Percentiles rank a stretch among this genome's conserved stretches.
Evolutionary conservation across 2,888 invertebrate genomes (phyloP).

Genomic region (Pachydiplax longipennis): DNA sequence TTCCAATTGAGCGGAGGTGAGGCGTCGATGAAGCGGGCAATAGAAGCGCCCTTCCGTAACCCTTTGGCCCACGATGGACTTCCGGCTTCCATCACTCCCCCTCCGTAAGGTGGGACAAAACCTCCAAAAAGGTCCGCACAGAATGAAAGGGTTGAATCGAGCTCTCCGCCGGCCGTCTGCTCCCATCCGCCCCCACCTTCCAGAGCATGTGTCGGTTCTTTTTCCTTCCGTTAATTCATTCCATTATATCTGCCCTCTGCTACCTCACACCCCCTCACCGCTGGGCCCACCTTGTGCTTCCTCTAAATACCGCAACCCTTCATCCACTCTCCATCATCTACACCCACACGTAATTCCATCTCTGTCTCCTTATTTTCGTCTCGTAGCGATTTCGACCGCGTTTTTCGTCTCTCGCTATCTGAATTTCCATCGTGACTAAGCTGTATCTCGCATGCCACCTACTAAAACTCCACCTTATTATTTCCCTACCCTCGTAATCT

Average conservation of each 20-base stretch:
- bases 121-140: conserved; percentile 29
- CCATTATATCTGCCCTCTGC: conserved; percentile 22
- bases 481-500: neutral
- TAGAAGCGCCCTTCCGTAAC: neutral
- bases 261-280: neutral
- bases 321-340: neutral
- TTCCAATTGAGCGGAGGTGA: too few relatives aligned
- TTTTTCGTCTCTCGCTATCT: neutral
- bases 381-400: neutral
- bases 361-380: neutral
- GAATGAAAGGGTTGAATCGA: conserved; percentile 47
- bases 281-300: neutral
- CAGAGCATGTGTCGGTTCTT: conserved; percentile 46
- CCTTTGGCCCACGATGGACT: conserved; percentile 11
- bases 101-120: neutral
- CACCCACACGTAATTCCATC: neutral
- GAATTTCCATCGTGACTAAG: conserved; percentile 12
- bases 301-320: neutral
- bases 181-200: conserved; percentile 42
- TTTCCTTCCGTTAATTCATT: conserved; percentile 44
- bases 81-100: conserved; percentile 45
- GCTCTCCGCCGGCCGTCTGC: conserved; percentile 49
- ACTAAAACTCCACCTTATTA: neutral
- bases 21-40: neutral
- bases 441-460: neutral